Evolutionary conservation across 1,140 invertebrate genomes (phyloP).

Genomic region (Dendrolimus kikuchii): DNA sequence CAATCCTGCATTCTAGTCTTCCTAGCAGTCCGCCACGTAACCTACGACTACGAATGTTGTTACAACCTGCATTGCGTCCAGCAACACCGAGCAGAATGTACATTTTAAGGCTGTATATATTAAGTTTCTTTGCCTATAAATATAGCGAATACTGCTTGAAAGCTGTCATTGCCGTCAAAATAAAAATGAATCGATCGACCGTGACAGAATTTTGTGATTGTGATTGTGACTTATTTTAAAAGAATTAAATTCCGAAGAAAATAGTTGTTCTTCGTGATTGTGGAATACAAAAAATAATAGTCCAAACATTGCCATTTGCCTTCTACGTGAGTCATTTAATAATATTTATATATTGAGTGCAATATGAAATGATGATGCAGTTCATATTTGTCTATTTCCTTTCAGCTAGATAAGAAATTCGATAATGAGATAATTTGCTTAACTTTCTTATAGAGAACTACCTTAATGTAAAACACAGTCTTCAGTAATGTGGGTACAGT

Average conservation of each 20-base stretch:
- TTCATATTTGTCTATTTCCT: conserved; percentile 45
- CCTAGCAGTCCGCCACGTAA: no score
- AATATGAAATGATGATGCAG: conserved; percentile 18
- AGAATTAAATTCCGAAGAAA: neutral
- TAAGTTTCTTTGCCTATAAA: no score
- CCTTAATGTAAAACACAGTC: no score
- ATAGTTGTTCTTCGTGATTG: no score
- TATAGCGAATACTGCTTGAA: no score
- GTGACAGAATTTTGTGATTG: neutral
- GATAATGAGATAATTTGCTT: conserved; percentile 60
- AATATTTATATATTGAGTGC: conserved; percentile 2
- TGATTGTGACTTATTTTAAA: conserved; percentile 7
- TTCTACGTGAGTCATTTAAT: neutral
- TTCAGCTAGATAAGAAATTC: conserved; percentile 55
- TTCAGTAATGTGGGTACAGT: no score
- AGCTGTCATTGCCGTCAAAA: neutral
- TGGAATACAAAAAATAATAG: neutral
- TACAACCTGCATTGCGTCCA: no score
- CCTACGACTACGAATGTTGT: no score
- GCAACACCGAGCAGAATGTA: no score
- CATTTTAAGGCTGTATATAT: no score
- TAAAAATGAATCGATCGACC: conserved; percentile 6
- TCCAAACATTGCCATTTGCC: neutral
- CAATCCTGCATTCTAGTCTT: no score
- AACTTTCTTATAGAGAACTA: conserved; percentile 19